Conservation (phyloP, 1,140 invertebrate genomes). For the Euura lappo region DNA sequence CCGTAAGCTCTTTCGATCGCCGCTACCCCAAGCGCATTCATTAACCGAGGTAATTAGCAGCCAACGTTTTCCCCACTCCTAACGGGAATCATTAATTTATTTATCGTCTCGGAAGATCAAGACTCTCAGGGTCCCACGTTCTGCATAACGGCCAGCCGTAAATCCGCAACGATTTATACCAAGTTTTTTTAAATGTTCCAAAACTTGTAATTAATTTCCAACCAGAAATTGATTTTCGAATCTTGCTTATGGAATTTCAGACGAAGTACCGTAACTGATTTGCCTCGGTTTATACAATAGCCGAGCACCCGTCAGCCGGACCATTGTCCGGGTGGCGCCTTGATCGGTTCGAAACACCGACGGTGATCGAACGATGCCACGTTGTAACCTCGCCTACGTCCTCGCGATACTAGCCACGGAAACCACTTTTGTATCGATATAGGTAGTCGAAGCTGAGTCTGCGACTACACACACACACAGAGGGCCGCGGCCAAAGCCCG, state of each 20-base stretch:
- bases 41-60: background rate
- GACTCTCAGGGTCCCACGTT: background rate
- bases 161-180: too few relatives aligned
- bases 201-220: too few relatives aligned
- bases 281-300: background rate
- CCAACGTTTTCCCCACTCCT: background rate
- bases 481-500: background rate
- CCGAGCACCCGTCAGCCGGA: background rate
- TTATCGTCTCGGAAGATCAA: background rate
- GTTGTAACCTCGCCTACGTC: background rate
- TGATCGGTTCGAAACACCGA: background rate
- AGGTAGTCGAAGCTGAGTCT: background rate
- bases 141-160: too few relatives aligned
- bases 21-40: background rate
- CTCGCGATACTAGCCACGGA: background rate
- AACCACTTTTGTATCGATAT: conserved; percentile 5
- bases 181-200: too few relatives aligned
- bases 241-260: background rate
- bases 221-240: background rate
- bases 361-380: background rate
- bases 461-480: background rate
- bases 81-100: background rate
- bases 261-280: background rate
- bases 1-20: background rate
- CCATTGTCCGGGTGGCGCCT: background rate